Evolutionary conservation across 2,797 vertebrate species (phyloP).

Genomic region (Premnoplex brunnescens): DNA sequence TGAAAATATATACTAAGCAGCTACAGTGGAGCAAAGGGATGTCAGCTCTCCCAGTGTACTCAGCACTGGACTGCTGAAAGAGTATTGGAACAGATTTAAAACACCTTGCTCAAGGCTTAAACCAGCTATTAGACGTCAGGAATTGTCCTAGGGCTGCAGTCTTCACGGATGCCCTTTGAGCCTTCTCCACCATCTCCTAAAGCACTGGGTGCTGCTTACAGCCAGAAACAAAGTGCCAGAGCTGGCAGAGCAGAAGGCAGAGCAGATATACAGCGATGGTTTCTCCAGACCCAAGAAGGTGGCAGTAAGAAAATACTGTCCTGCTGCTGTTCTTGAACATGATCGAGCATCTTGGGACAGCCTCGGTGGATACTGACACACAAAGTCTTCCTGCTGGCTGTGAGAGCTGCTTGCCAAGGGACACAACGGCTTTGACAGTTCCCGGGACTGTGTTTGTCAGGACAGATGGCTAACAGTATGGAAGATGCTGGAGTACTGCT

Average conservation of each 20-base stretch:
- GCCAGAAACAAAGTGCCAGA: not conserved
- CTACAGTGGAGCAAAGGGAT: not conserved
- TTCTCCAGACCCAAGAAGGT: accelerated
- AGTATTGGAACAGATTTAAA: not conserved
- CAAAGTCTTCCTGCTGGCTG: not conserved
- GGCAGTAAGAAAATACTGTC: not conserved
- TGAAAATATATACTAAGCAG: not conserved
- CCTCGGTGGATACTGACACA: accelerated
- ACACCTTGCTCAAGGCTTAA: not conserved
- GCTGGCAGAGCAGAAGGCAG: not conserved
- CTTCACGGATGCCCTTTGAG: not conserved
- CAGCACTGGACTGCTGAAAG: not conserved
- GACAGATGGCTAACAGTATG: not conserved
- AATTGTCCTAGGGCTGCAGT: not conserved
- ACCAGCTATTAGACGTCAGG: not conserved
- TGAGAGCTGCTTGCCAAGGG: not conserved
- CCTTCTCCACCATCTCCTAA: not conserved
- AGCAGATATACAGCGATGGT: accelerated
- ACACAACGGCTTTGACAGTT: not conserved
- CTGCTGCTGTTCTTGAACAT: not conserved
- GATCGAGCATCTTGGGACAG: not conserved
- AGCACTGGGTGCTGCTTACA: not conserved
- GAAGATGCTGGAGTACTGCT: not conserved
- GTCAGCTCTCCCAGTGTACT: not conserved
- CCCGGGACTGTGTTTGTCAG: not conserved